These are phyloP conservation scores for Rhinophrynus dorsalis DNA, from an alignment of 2,797 vertebrate genomes.

Conservation along the genomic window DNA sequence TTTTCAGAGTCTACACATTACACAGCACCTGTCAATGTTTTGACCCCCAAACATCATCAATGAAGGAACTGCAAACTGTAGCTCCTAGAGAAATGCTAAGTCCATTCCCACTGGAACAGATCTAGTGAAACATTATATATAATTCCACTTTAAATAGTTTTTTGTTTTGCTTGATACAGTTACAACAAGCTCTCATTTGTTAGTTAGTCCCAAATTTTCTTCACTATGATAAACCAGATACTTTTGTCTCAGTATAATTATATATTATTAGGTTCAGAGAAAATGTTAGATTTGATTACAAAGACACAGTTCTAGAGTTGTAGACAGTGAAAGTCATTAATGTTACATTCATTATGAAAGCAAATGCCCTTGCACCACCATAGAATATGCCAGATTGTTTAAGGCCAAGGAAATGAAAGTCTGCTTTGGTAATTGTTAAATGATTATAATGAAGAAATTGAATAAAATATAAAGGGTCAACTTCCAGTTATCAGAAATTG, in stretches of 20 bases:
- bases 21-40: too few species aligned
- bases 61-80: too few species aligned
- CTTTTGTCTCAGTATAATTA: constrained; percentile 24
- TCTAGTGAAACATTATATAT: too few species aligned
- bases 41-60: too few species aligned
- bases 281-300: constrained; percentile 40
- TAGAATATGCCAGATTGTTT: constrained; percentile 28
- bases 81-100: too few species aligned
- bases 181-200: too few species aligned
- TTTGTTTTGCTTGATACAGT: too few species aligned
- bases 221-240: constrained; percentile 21
- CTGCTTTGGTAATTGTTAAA: constrained; percentile 22
- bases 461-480: constrained; percentile 25
- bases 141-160: too few species aligned
- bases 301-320: constrained; percentile 24
- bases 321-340: constrained; percentile 25
- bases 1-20: too few species aligned
- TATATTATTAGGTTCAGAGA: constrained; percentile 30
- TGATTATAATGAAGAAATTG: constrained; percentile 22
- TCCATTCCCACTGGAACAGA: too few species aligned
- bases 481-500: constrained; percentile 29
- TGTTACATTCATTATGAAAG: constrained; percentile 22
- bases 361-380: constrained; percentile 17
- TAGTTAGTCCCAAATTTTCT: neutral
- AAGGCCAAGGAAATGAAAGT: constrained; percentile 34